Conservation (phyloP, 2,113 vertebrate species). For the Cervus canadensis region DNA sequence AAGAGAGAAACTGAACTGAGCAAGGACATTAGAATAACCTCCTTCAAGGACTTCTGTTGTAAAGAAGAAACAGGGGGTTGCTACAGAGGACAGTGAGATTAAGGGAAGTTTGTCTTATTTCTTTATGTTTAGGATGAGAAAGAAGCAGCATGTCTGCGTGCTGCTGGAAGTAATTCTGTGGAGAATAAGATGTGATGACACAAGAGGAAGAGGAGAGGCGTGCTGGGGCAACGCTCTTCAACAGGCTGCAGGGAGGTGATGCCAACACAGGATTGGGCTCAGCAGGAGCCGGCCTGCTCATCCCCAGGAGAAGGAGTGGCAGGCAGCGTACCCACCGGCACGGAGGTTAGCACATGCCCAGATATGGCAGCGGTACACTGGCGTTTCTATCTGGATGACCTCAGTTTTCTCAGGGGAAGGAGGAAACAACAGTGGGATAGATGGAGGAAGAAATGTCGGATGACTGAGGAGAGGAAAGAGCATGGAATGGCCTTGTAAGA, state of each 20-base stretch:
- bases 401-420: background rate
- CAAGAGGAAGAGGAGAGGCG: background rate
- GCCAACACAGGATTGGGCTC: background rate
- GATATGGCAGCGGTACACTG: no score
- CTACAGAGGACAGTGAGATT: background rate
- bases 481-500: background rate
- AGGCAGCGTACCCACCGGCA: rapidly evolving
- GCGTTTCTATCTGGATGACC: background rate
- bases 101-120: background rate
- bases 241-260: background rate
- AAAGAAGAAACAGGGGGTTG: background rate
- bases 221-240: no score
- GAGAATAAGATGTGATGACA: background rate
- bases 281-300: background rate
- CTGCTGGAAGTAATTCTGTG: background rate
- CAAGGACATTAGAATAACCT: background rate
- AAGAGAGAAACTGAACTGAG: background rate
- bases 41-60: background rate
- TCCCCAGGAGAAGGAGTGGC: background rate
- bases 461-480: background rate
- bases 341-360: rapidly evolving
- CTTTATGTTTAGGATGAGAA: background rate
- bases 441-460: background rate
- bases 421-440: background rate
- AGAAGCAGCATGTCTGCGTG: background rate